Evolutionary conservation across 2,113 vertebrate genomes (phyloP).

Genomic region (Trachemys scripta): DNA sequence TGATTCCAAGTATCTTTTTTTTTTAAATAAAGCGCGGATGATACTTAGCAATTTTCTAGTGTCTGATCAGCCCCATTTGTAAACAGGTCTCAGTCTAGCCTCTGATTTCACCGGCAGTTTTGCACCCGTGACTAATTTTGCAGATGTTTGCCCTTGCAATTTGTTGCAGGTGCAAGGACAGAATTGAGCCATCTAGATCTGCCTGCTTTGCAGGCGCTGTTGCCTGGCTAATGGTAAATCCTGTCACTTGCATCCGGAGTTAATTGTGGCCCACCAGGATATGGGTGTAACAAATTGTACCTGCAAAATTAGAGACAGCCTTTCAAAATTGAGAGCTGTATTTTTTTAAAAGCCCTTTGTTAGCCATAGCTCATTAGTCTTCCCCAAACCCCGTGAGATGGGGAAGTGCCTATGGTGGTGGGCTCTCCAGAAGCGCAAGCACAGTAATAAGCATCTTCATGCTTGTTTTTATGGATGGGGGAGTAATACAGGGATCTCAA

Average conservation of each 20-base stretch:
- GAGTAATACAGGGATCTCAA: constrained; percentile 39
- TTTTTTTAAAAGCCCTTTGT: not conserved
- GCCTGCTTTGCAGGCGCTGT: not conserved
- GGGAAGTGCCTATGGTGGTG: not conserved
- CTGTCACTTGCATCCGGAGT: not conserved
- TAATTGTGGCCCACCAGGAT: not conserved
- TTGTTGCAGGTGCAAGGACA: accelerated
- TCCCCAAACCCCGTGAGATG: constrained; percentile 2
- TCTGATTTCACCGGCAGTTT: not conserved
- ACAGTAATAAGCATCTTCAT: constrained; percentile 45
- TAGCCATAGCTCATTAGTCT: accelerated
- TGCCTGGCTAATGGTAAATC: not conserved
- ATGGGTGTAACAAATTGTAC: not conserved
- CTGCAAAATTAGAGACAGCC: not conserved
- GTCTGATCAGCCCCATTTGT: not conserved
- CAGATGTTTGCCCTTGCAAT: not conserved
- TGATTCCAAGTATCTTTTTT: not conserved
- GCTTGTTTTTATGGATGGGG: constrained; percentile 48
- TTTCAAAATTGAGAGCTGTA: not conserved
- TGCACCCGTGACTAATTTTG: not conserved
- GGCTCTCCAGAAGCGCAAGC: accelerated
- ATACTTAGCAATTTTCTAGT: not conserved
- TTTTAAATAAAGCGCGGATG: not conserved
- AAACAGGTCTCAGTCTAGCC: not conserved
- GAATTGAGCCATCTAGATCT: accelerated